Percentiles rank a stretch among this genome's conserved stretches.
Conservation (phyloP, 2,113 vertebrate species). For the Condylura cristata region DNA sequence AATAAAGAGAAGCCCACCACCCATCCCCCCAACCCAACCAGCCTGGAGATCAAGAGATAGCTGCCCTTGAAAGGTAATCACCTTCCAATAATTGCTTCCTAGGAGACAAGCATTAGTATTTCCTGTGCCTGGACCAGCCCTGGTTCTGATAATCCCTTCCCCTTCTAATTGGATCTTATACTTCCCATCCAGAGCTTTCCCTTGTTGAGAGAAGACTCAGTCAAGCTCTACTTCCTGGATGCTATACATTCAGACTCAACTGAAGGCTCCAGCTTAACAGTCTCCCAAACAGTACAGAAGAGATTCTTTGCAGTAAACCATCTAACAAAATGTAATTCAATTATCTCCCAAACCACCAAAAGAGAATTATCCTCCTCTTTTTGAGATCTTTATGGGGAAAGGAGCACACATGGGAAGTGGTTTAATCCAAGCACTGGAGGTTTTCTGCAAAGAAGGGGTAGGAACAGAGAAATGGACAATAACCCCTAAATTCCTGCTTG, state of each 20-base stretch:
- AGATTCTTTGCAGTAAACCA: slow-evolving; percentile 25
- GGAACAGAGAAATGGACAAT: background rate
- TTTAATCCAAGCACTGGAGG: background rate
- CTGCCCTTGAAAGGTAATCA: slow-evolving; percentile 4
- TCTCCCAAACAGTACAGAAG: background rate
- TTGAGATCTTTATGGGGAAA: slow-evolving; percentile 9
- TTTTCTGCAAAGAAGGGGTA: background rate
- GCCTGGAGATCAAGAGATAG: background rate
- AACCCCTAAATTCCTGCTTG: background rate
- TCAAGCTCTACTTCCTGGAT: slow-evolving; percentile 18
- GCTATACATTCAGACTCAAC: background rate
- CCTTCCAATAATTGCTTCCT: slow-evolving; percentile 29
- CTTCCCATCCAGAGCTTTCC: slow-evolving; percentile 41
- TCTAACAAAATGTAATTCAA: slow-evolving; percentile 40
- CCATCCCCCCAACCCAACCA: background rate
- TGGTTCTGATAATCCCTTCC: slow-evolving; percentile 46
- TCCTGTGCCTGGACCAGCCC: background rate
- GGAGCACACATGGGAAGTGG: background rate
- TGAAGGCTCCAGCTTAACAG: background rate
- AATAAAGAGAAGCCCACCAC: background rate
- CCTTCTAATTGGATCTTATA: slow-evolving; percentile 47
- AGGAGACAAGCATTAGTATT: slow-evolving; percentile 19
- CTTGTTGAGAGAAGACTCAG: slow-evolving; percentile 5
- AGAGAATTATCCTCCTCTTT: slow-evolving; percentile 5
- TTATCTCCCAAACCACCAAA: background rate